Base-by-base conservation (phyloP, 92 coral and sea anemone genomes). In the Phymanthus crucifer region DNA sequence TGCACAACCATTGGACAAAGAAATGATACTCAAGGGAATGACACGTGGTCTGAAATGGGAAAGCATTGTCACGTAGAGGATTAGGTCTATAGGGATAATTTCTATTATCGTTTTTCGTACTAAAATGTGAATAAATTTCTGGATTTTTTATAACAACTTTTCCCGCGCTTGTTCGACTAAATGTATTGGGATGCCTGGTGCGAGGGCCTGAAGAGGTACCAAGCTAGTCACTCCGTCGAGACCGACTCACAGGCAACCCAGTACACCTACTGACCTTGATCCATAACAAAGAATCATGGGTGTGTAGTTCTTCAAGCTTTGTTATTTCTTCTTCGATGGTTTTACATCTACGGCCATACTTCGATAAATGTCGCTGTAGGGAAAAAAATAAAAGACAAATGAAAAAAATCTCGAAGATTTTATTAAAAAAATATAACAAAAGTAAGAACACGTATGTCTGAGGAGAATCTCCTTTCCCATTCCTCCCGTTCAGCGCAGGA, bases 221-320 rank as follows among this genome's bases (percentile, higher is more conserved):
- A 9, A 0, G 57, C 6, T 4, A 32, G 21, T 31, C 32, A 71
- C 0, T 9, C 16, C 4, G 35, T 29, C 14, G 78, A 38, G 32
- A 6, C 1, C 31, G 21, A 40, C 34, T 11, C 36, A 73, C 56
- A 73, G 64, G 36, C 23, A 40, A 43, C 78, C 78, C 47, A 43
- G 56, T 40, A 7, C 21, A 7, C 34, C 33, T 7, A 36, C 36
- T 61, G 67, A 85, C 97, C 94, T 92, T 92, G 1, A 92, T 81
- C 97, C 97, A 92, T 52, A 82, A 48, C 12, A 92, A 79, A 1
- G 90, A 79, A 26, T 92, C 94, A 19, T 90, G 97, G 1, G 91
- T 79, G 46, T 86, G 83, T 16, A 90, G 73, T 77, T 92, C 97
- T 61, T 92, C 94, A 18, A 92, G 82, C 29, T 86, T 72, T 45